A percentile compares a stretch with the other conserved stretches of the same genome.
These are phyloP conservation scores for Luffia ferchaultella DNA, from an alignment of 2,888 invertebrate species.

Conservation along the genomic window DNA sequence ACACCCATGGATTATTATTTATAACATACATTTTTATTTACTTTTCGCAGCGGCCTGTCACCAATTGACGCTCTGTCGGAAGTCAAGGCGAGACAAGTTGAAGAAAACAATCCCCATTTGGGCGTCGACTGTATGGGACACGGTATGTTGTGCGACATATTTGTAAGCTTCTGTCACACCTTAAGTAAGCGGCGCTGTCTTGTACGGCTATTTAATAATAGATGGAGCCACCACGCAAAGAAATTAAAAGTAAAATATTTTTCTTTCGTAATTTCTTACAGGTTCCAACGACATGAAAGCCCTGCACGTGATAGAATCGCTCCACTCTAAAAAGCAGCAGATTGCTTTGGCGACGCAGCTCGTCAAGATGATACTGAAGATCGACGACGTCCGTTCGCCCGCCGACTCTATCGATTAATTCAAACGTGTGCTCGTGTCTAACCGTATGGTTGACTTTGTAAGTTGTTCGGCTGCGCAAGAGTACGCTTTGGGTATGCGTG, in stretches of 20 bases:
- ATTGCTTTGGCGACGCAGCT: slow-evolving; percentile 96
- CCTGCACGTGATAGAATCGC: slow-evolving; percentile 95
- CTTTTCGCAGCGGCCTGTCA: slow-evolving; percentile 77
- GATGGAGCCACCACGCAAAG: no score
- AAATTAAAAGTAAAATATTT: no score
- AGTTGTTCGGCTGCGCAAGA: no score
- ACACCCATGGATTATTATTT: no score
- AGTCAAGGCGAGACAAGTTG: slow-evolving; percentile 87
- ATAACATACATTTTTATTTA: slow-evolving; percentile 4
- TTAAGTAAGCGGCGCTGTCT: no score
- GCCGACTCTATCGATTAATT: slow-evolving; percentile 51
- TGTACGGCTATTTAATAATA: no score
- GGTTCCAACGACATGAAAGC: slow-evolving; percentile 86
- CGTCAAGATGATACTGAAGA: slow-evolving; percentile 99
- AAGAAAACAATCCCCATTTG: slow-evolving; percentile 83
- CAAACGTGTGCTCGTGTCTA: no score
- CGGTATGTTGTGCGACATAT: no score
- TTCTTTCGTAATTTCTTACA: slow-evolving; percentile 18
- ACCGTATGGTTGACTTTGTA: no score
- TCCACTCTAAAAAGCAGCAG: slow-evolving; percentile 97
- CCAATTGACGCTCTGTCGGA: slow-evolving; percentile 93
- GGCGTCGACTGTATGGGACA: slow-evolving; percentile 95
- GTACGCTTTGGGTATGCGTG: no score
- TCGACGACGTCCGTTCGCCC: slow-evolving; percentile 89
- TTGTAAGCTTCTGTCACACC: no score